phyloP scores from a whole-genome alignment of 2,113 vertebrate genomes.

The Bubo scandiacus region DNA sequence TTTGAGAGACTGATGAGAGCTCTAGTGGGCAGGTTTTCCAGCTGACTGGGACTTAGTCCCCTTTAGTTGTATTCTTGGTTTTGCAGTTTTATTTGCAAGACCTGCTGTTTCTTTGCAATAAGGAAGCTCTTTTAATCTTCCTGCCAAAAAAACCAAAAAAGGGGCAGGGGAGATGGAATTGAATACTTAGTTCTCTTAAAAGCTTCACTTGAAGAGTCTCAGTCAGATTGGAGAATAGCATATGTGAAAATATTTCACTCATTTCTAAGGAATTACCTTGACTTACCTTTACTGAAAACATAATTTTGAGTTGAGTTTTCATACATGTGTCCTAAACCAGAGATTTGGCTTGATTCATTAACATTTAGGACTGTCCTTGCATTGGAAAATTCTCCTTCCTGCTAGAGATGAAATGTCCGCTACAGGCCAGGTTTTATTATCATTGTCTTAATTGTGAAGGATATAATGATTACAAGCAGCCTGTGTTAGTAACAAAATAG shows the following conservation, averaged over 20 bases:
- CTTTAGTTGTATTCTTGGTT: conserved; percentile 11
- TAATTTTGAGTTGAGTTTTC: background rate
- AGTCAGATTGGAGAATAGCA: background rate
- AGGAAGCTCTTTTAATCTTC: conserved; percentile 46
- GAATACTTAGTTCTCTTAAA: conserved; percentile 26
- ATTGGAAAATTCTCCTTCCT: background rate
- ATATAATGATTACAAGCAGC: conserved; percentile 38
- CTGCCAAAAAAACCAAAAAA: background rate
- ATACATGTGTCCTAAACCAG: background rate
- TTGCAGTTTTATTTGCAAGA: conserved; percentile 28
- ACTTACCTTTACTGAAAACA: background rate
- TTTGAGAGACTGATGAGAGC: background rate
- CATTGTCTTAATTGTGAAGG: background rate
- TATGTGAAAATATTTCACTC: background rate
- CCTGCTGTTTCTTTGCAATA: background rate
- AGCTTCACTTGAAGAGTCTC: conserved; percentile 38
- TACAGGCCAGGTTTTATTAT: background rate
- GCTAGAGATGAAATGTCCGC: background rate
- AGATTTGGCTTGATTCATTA: background rate
- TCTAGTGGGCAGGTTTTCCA: conserved; percentile 30
- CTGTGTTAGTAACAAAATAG: conserved; percentile 43
- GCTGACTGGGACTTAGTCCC: background rate
- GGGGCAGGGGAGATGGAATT: background rate
- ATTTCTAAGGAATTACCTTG: background rate
- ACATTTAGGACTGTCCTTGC: background rate